Percentiles rank a stretch among this genome's conserved stretches.
These are phyloP conservation scores for Pimpla rufipes DNA, from an alignment of 2,888 invertebrate genomes.

Conservation along the genomic window DNA sequence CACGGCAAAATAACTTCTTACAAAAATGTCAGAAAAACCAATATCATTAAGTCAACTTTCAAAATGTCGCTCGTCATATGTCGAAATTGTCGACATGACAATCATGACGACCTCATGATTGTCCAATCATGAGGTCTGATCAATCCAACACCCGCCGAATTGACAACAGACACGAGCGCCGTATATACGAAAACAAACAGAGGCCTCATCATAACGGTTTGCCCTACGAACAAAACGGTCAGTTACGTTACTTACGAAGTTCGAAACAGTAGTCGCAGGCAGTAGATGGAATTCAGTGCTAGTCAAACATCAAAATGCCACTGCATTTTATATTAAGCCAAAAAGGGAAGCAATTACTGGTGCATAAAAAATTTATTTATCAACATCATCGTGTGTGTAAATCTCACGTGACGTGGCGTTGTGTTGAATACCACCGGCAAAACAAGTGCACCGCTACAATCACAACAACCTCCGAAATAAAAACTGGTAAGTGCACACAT, in stretches of 20 bases:
- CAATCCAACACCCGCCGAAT: too few species aligned
- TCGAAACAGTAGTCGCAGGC: too few species aligned
- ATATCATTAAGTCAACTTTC: too few species aligned
- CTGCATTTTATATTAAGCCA: constrained; percentile 1
- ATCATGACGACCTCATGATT: too few species aligned
- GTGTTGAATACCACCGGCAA: constrained; percentile 12
- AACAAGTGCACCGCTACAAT: constrained; percentile 8
- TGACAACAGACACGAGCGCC: not conserved
- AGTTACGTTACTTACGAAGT: not conserved
- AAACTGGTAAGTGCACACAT: constrained; percentile 5
- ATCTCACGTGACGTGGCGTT: constrained; percentile 4
- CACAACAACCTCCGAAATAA: too few species aligned
- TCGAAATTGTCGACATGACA: too few species aligned
- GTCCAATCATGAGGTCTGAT: too few species aligned
- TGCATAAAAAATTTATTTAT: constrained; percentile 7
- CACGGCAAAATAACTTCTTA: too few species aligned
- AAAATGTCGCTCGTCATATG: too few species aligned
- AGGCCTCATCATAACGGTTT: constrained; percentile 1
- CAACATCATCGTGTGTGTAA: not conserved
- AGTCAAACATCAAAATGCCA: not conserved
- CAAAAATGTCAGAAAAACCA: too few species aligned
- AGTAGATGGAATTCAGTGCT: not conserved
- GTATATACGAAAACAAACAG: not conserved
- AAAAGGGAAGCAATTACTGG: constrained; percentile 19
- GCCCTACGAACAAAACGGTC: constrained; percentile 1